These are phyloP conservation scores for Dugesia japonica DNA, from an alignment of 2,888 invertebrate genomes.

Conservation along the genomic window DNA sequence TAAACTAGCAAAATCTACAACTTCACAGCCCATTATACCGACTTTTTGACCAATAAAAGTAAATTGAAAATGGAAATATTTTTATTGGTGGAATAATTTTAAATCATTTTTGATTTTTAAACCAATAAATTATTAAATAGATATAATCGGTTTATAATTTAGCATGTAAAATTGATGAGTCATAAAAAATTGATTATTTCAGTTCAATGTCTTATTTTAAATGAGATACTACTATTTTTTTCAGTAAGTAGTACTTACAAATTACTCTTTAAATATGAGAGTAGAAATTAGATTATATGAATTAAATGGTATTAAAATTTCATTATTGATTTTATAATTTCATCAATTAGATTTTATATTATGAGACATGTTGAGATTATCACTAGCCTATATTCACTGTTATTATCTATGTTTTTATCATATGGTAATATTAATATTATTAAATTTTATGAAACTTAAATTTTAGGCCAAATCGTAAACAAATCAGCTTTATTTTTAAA, in stretches of 20 bases:
- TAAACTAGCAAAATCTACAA: not conserved
- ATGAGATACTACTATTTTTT: no score
- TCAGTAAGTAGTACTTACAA: no score
- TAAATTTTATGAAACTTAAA: not conserved
- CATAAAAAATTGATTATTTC: no score
- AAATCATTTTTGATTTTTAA: no score
- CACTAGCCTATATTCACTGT: not conserved
- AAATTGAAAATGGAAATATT: not conserved
- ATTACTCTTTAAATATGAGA: no score
- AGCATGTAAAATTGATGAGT: no score
- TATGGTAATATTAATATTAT: not conserved
- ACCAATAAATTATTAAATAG: no score
- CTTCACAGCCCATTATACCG: not conserved
- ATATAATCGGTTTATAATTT: no score
- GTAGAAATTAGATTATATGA: no score
- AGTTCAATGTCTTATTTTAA: no score
- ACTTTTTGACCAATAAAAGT: not conserved
- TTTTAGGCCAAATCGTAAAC: not conserved
- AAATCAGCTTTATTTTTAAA: not conserved
- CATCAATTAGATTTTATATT: not conserved
- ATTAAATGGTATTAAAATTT: no score
- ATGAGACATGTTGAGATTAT: conserved; percentile 11
- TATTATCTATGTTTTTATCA: not conserved
- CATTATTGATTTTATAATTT: not conserved
- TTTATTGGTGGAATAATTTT: not conserved